phyloP scores from a whole-genome alignment of 2,113 vertebrate species.

The Thamnophis sirtalis region DNA sequence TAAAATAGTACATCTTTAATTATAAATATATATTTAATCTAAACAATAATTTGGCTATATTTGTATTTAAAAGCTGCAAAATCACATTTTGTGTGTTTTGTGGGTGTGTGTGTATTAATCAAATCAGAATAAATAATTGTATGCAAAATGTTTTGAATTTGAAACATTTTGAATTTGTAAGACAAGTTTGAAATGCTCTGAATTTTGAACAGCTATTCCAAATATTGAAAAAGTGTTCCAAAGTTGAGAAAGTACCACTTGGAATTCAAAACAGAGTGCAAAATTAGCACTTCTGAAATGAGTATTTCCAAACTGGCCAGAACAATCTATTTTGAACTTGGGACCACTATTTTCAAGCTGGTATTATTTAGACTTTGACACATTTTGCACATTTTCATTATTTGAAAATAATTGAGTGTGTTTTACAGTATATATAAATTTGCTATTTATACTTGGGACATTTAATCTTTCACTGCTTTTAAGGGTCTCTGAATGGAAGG shows the following conservation, averaged over 20 bases:
- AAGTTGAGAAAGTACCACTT: not conserved
- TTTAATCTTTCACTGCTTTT: not conserved
- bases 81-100: not conserved
- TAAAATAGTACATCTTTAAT: not conserved
- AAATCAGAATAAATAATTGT: not conserved
- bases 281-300: not conserved
- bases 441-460: not conserved
- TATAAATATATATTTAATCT: too few relatives aligned
- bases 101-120: not conserved
- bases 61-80: not conserved
- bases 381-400: not conserved
- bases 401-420: not conserved
- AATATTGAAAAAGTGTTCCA: not conserved
- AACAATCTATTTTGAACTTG: not conserved
- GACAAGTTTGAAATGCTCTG: not conserved
- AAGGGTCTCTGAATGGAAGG: not conserved
- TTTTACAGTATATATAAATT: not conserved
- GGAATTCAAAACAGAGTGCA: not conserved
- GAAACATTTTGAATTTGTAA: not conserved
- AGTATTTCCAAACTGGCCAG: not conserved
- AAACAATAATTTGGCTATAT: not conserved
- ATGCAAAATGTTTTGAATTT: not conserved
- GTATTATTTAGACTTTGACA: not conserved
- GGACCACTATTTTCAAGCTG: not conserved
- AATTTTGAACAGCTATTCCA: not conserved